Evolutionary conservation across 2,888 invertebrate species (phyloP).

Genomic region (Alitta virens): DNA sequence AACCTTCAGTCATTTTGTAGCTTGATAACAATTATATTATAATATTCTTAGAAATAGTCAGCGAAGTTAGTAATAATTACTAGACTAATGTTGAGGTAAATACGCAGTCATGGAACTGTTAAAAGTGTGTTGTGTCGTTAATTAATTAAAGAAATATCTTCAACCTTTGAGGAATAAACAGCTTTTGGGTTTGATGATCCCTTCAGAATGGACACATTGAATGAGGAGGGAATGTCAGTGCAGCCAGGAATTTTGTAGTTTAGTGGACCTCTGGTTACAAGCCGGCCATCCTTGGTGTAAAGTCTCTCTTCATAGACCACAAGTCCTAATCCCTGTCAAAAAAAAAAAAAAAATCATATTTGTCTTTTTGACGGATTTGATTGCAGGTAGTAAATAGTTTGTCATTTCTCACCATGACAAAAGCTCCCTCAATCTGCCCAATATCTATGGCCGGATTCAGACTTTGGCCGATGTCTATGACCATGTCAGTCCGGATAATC

Average conservation of each 20-base stretch:
- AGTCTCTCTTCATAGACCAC: conserved; percentile 86
- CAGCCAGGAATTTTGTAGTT: conserved; percentile 15
- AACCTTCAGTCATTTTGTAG: too few relatives aligned
- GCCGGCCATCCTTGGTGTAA: conserved; percentile 77
- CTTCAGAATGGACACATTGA: conserved; percentile 28
- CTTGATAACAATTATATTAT: too few relatives aligned
- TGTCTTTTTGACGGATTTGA: too few relatives aligned
- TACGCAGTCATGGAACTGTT: too few relatives aligned
- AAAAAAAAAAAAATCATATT: too few relatives aligned
- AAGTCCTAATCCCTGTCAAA: conserved; percentile 74
- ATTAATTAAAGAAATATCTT: too few relatives aligned
- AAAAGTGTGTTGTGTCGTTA: too few relatives aligned
- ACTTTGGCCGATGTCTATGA: conserved; percentile 94
- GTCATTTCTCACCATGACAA: conserved; percentile 67
- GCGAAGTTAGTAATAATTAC: too few relatives aligned
- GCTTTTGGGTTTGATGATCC: conserved; percentile 5
- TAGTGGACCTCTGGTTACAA: conserved; percentile 87
- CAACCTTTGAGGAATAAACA: conserved; percentile 28
- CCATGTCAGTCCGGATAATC: conserved; percentile 85
- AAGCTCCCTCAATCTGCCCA: conserved; percentile 66
- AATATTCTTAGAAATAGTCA: too few relatives aligned
- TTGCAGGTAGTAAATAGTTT: too few relatives aligned
- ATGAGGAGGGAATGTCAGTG: conserved; percentile 17
- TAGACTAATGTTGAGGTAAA: too few relatives aligned
- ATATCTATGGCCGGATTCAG: conserved; percentile 90